phyloP scores from a whole-genome alignment of 2,113 vertebrate species.

The Aspidoscelis tigris region DNA sequence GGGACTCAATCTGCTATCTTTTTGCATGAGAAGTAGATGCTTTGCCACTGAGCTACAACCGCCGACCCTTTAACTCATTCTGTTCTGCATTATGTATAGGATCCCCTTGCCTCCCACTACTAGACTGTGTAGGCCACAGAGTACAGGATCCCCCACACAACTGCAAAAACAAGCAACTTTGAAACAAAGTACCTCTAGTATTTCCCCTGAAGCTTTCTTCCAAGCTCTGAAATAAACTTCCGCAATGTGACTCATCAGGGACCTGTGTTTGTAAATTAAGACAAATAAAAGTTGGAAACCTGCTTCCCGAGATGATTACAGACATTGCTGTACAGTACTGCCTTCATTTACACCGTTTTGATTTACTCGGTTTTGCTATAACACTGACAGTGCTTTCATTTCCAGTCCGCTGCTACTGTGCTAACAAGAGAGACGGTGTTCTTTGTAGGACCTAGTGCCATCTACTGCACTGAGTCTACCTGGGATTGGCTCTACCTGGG shows the following conservation, averaged over 20 bases:
- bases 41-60: too few species aligned
- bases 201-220: constrained; percentile 88
- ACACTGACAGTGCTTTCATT: too few species aligned
- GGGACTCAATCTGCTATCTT: too few species aligned
- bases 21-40: too few species aligned
- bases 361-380: too few species aligned
- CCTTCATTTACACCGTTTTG: too few species aligned
- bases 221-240: constrained; percentile 96
- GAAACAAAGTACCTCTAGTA: constrained; percentile 76
- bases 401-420: too few species aligned
- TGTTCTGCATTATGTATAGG: not conserved
- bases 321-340: not conserved
- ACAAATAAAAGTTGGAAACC: constrained; percentile 12
- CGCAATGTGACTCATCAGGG: constrained; percentile 73
- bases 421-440: too few species aligned
- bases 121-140: not conserved
- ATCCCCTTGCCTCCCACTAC: not conserved
- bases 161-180: constrained; percentile 10
- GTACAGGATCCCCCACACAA: not conserved
- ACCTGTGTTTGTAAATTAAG: constrained; percentile 66
- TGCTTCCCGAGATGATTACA: not conserved
- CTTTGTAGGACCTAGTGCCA: too few species aligned
- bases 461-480: too few species aligned
- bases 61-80: not conserved
- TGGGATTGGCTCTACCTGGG: too few species aligned